Evolutionary conservation across 1,140 invertebrate species (phyloP).

Genomic region (Megathymus violae): DNA sequence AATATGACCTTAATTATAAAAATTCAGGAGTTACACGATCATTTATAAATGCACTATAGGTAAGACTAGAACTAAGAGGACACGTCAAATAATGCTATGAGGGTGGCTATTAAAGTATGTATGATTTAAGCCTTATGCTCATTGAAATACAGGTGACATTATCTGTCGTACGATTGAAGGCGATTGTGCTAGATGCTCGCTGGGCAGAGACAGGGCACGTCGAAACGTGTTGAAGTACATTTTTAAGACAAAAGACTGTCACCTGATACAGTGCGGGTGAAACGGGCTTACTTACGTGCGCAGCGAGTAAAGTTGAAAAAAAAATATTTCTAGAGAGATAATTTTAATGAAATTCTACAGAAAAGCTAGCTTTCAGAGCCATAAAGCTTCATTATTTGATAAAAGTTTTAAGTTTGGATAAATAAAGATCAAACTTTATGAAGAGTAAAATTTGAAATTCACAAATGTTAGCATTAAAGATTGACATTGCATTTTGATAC

Average conservation of each 20-base stretch:
- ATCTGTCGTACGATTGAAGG: slow-evolving; percentile 16
- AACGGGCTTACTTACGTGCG: slow-evolving; percentile 30
- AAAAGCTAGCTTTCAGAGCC: neutral
- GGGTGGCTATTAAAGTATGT: slow-evolving; percentile 16
- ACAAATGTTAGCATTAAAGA: no score
- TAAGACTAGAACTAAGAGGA: neutral
- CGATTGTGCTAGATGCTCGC: slow-evolving; percentile 42
- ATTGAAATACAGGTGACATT: slow-evolving; percentile 38
- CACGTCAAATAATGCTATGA: neutral
- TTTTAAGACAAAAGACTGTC: slow-evolving; percentile 62
- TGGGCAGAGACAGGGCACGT: slow-evolving; percentile 41
- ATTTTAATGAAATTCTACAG: slow-evolving; percentile 1
- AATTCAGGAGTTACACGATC: no score
- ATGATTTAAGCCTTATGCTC: slow-evolving; percentile 12
- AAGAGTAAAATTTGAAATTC: no score
- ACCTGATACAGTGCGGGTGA: slow-evolving; percentile 61
- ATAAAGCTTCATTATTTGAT: no score
- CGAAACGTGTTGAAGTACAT: slow-evolving; percentile 63
- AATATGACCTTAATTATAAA: no score
- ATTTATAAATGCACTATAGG: no score
- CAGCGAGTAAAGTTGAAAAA: slow-evolving; percentile 14
- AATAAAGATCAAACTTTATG: no score
- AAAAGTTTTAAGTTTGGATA: no score
- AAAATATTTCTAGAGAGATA: neutral
- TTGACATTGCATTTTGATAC: no score